These are phyloP conservation scores for Pseudococcus viburni DNA, from an alignment of 2,888 invertebrate genomes.

Conservation along the genomic window DNA sequence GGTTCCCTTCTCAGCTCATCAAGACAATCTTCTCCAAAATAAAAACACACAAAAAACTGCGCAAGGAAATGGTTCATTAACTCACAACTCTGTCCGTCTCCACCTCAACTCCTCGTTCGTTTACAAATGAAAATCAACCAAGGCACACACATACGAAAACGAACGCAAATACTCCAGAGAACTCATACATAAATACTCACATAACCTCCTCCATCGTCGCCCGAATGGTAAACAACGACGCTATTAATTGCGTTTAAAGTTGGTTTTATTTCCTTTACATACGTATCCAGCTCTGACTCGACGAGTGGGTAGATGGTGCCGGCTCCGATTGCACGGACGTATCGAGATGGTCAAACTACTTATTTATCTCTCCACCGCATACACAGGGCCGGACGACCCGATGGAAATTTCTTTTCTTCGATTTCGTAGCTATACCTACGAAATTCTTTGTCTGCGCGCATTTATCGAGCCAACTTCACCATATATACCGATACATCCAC, in stretches of 20 bases:
- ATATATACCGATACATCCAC: slow-evolving; percentile 13
- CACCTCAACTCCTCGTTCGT: neutral
- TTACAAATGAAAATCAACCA: neutral
- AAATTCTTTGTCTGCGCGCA: slow-evolving; percentile 5
- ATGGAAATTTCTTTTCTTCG: slow-evolving; percentile 1
- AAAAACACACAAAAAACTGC: neutral
- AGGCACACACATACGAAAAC: neutral
- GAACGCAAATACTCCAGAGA: neutral
- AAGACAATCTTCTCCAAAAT: neutral
- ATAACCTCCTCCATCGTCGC: neutral
- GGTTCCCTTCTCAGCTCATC: neutral
- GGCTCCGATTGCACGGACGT: neutral
- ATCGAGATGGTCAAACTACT: slow-evolving; percentile 28
- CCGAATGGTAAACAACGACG: slow-evolving; percentile 7
- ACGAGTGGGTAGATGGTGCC: slow-evolving; percentile 7
- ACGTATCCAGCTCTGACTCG: neutral
- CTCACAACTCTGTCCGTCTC: neutral
- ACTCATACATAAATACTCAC: neutral
- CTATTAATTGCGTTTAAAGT: slow-evolving; percentile 9
- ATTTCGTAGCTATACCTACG: neutral
- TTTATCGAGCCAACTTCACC: neutral
- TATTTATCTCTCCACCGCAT: neutral
- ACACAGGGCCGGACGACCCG: neutral
- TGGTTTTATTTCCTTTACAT: slow-evolving; percentile 6
- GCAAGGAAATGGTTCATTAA: neutral